Base-by-base conservation (phyloP, 1,140 invertebrate genomes). In the Trachelipus rathkii region DNA sequence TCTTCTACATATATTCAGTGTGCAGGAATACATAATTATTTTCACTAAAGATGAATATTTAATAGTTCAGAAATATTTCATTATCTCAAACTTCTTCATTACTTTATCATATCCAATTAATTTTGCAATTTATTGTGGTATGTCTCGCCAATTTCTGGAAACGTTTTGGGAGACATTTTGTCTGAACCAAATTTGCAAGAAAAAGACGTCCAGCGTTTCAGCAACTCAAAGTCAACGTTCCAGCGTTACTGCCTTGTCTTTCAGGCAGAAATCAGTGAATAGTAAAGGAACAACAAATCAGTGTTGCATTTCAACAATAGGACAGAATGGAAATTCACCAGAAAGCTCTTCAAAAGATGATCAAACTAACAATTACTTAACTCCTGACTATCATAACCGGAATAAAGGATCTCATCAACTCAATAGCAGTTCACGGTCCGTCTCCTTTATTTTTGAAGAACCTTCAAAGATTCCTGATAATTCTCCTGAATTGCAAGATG, bases 101-200 rank as follows among this genome's bases (percentile, higher is more conserved):
- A 92, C 95, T 67, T 87, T 95, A 9, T 93, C 92, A 21, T 97
- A 96, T 85, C 95, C 95, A 0, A 91, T 96, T 74, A 96, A 97
- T 85, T 97, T 97, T 83, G 94, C 94, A 73, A 97, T 97, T 78
- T 97, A 97, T 84, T 97, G 95, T 84, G 94, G 94, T 6, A 97
- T 97, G 95, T 94, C 92, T 69, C 87, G 93, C 33, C 93, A 96
- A 83, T 97, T 97, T 84, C 87, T 95, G 44, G 93, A 96, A 84
- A 97, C 95, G 0, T 97, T 97, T 60, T 60, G 50, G 50, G 50
- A 60, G 19, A 60, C 50, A 15, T 60, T 60, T 19, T 60, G 2
- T 8, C 50, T 13, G 19, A 13, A 60, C 19, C 50, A 19, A 15
- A 15, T 60, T 19, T 60, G 50, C 50, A 60, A 60, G 50, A 60